Conservation (phyloP, 2,113 vertebrate species). For the Rafetus swinhoei region DNA sequence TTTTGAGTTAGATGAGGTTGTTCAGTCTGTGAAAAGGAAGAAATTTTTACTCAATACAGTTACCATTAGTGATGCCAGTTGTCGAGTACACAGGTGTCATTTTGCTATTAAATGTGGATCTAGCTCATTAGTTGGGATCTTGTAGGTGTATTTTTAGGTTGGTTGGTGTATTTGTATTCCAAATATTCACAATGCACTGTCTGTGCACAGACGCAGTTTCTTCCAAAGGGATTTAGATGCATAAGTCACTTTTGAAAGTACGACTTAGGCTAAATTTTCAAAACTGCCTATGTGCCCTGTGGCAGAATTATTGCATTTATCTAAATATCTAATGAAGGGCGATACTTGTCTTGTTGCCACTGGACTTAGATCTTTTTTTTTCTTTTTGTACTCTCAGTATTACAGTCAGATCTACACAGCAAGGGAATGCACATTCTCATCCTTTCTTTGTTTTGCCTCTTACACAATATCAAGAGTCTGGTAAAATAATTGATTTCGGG, state of each 20-base stretch:
- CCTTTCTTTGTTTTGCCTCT: neutral
- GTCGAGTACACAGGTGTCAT: neutral
- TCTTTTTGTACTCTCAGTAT: neutral
- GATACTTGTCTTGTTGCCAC: neutral
- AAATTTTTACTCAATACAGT: neutral
- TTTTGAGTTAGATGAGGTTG: neutral
- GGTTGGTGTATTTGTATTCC: neutral
- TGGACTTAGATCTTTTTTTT: neutral
- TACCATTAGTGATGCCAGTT: neutral
- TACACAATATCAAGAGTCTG: neutral
- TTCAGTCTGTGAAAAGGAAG: neutral
- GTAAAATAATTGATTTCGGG: neutral
- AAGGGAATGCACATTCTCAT: rapidly evolving
- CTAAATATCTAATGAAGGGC: neutral
- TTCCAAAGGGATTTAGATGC: neutral
- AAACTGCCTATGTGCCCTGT: neutral
- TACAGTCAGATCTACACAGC: neutral
- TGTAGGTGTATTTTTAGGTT: neutral
- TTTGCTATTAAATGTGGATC: neutral
- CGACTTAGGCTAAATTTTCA: neutral
- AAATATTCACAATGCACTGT: neutral
- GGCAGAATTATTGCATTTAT: neutral
- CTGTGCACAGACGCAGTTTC: neutral
- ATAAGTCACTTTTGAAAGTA: rapidly evolving
- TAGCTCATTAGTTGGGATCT: neutral